Base-by-base conservation (phyloP, 2,113 vertebrate genomes). In the Corythoichthys haematopterus region DNA sequence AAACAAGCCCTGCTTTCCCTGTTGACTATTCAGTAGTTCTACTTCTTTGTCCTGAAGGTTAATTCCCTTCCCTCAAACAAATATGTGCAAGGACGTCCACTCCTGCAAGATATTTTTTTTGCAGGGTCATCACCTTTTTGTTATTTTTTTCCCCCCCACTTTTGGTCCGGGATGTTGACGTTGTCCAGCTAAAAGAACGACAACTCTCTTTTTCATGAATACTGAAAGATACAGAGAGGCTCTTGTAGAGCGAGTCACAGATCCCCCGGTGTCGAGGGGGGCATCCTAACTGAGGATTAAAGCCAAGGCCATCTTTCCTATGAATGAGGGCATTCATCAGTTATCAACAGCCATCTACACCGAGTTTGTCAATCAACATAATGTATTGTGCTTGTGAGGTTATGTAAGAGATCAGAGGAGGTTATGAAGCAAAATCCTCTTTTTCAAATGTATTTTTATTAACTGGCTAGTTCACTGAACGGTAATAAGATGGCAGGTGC, bases 311-410 rank as follows among this genome's bases (percentile, higher is more conserved):
- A 83, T 75, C 79, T 76, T 86, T 69, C 1, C 62, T 63, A 86
- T 91, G 85, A 90, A 88, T 88, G 78, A 75, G 79, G 56, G 69
- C 83, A 82, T 91, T 91, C 88, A 88, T 90, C 82, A 78, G 56
- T 88, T 90, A 88, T 86, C 84, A 89, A 87, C 75, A 87, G 86
- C 90, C 89, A 79, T 90, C 88, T 78, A 87, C 80, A 78, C 69
- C 57, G 64, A 85, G 89, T 57, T 86, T 82, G 79, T 87, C 79
- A 66, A 85, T 81, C 77, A 84, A 81, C 73, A 77, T 81, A 80
- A 84, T 78, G 65, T 81, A 87, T 78, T 74, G 73, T 63, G 82
- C 74, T 77, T 84, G 76, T 68, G 70, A 69, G 71, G 62, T 69
- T 52, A 65, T 70, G 65, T 47, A 59, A 75, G 75, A 82, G 68